Conservation (phyloP, 2,113 vertebrate genomes). For the Cygnus buccinator region DNA sequence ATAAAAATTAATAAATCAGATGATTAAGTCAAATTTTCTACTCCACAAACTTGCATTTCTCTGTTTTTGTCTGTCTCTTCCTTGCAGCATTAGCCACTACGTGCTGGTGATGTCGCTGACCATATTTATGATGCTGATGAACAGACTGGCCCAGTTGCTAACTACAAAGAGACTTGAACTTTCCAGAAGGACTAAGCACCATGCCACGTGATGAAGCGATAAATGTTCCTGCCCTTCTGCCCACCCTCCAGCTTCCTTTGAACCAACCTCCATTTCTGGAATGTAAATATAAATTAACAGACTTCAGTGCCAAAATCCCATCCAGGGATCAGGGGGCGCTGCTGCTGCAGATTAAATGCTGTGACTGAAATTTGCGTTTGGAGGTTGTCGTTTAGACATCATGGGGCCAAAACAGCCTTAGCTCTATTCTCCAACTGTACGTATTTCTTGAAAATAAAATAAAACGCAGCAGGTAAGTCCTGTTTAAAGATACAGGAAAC, state of each 20-base stretch:
- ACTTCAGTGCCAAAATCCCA: background rate
- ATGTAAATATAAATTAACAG: background rate
- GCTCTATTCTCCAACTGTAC: background rate
- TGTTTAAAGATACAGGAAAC: background rate
- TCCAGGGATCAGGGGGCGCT: background rate
- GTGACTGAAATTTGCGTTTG: background rate
- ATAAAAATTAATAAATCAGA: background rate
- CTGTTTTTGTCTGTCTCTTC: background rate
- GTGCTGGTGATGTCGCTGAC: conserved; percentile 97
- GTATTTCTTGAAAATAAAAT: background rate
- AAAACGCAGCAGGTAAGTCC: background rate
- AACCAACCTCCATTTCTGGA: background rate
- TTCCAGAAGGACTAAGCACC: conserved; percentile 80
- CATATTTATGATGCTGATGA: conserved; percentile 94
- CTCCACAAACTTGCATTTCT: background rate
- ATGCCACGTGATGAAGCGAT: conserved; percentile 74
- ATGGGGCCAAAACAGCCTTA: background rate
- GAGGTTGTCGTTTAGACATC: background rate
- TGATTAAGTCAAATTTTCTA: background rate
- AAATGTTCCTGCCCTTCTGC: background rate
- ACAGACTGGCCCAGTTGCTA: conserved; percentile 87
- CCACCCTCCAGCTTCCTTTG: background rate
- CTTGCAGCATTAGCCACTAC: conserved; percentile 94
- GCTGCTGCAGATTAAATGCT: background rate
- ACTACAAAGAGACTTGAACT: conserved; percentile 84